phyloP scores from a whole-genome alignment of 2,113 vertebrate genomes.

The Puffinus mauretanicus region DNA sequence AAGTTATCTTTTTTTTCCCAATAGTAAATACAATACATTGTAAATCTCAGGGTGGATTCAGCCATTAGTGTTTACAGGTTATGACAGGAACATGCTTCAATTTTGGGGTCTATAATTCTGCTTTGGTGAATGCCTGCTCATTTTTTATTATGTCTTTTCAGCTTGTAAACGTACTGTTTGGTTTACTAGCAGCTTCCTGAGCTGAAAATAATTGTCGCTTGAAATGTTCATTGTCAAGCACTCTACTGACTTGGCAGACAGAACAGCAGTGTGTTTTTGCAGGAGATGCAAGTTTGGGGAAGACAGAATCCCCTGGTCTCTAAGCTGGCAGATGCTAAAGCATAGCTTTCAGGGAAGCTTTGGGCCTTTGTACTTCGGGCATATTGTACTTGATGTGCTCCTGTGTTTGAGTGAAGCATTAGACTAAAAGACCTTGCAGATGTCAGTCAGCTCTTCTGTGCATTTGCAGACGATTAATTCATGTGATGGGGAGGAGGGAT shows the following conservation, averaged over 20 bases:
- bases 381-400: background rate
- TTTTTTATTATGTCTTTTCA: conserved; percentile 5
- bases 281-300: background rate
- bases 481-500: background rate
- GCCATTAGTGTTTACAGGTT: background rate
- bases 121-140: background rate
- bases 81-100: background rate
- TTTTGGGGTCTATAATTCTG: background rate
- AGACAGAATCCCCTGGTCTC: background rate
- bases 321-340: background rate
- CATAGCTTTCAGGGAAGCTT: background rate
- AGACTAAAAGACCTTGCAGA: background rate
- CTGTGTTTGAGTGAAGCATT: background rate
- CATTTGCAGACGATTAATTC: background rate
- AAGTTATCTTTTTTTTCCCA: background rate
- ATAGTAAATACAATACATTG: background rate
- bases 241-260: background rate
- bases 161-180: background rate
- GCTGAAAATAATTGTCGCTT: conserved; percentile 25
- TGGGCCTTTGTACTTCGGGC: background rate
- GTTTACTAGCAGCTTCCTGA: background rate
- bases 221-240: background rate
- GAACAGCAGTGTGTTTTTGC: background rate
- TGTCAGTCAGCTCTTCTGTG: background rate
- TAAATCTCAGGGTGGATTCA: conserved; percentile 2